These are phyloP conservation scores for Microplitis demolitor DNA, from an alignment of 1,140 invertebrate species.

Conservation along the genomic window DNA sequence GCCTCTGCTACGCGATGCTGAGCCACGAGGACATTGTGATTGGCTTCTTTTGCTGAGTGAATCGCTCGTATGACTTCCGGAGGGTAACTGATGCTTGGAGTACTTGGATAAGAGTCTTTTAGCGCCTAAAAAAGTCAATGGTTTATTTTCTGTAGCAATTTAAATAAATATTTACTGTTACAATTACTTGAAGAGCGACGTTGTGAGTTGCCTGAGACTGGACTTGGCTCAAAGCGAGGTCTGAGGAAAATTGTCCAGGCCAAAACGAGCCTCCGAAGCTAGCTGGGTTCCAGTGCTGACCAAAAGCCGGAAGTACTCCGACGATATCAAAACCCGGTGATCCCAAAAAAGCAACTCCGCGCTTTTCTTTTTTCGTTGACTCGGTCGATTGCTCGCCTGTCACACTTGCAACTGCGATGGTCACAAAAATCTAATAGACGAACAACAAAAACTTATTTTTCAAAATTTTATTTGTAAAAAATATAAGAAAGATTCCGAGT, in stretches of 20 bases:
- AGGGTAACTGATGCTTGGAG: slow-evolving; percentile 53
- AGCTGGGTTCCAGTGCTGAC: slow-evolving; percentile 41
- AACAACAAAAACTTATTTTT: background rate
- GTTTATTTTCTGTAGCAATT: background rate
- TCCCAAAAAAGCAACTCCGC: slow-evolving; percentile 47
- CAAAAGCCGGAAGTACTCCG: slow-evolving; percentile 39
- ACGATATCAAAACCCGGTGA: slow-evolving; percentile 48
- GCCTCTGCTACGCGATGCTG: slow-evolving; percentile 54
- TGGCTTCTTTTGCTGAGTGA: slow-evolving; percentile 57
- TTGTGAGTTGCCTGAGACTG: slow-evolving; percentile 54
- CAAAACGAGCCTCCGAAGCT: slow-evolving; percentile 36
- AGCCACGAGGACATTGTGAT: slow-evolving; percentile 53
- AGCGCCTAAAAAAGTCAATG: slow-evolving; percentile 37
- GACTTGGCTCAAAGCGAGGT: slow-evolving; percentile 51
- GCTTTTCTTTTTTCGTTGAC: slow-evolving; percentile 45
- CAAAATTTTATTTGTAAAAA: background rate
- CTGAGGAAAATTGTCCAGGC: slow-evolving; percentile 38
- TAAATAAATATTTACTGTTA: background rate
- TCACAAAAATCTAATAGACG: slow-evolving; percentile 37
- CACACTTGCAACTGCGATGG: slow-evolving; percentile 31
- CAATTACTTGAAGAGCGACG: slow-evolving; percentile 52
- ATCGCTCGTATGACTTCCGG: slow-evolving; percentile 52
- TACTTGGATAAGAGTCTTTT: slow-evolving; percentile 42
- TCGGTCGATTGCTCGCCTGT: slow-evolving; percentile 27
- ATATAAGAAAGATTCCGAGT: background rate